Percentiles rank a stretch among this genome's conserved stretches.
Evolutionary conservation across 30 jellyfish, hydroid and myxozoan genomes (phyloP).

Genomic region (Thelohanellus kitauei): DNA sequence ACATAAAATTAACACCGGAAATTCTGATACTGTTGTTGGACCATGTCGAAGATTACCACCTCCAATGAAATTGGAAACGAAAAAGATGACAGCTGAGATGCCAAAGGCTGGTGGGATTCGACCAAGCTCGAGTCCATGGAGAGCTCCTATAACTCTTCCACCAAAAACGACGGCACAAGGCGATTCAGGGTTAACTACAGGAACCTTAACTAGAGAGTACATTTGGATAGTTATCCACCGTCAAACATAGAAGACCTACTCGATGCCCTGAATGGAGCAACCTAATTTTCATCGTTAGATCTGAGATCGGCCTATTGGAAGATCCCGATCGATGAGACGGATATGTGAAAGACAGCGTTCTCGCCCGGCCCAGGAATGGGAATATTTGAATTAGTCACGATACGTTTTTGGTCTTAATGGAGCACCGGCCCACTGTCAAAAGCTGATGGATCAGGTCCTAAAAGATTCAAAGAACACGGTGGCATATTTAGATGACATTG

Average conservation of each 20-base stretch:
- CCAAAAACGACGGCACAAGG: no score
- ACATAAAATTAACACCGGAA: no score
- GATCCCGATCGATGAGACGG: slow-evolving; percentile 5
- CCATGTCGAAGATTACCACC: no score
- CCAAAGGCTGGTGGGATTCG: no score
- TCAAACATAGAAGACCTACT: slow-evolving; percentile 14
- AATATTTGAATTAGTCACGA: no score
- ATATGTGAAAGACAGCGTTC: slow-evolving; percentile 12
- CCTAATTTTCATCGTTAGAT: slow-evolving; percentile 11
- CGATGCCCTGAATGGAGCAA: slow-evolving; percentile 11
- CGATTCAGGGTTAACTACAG: slow-evolving; percentile 14
- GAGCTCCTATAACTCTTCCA: no score
- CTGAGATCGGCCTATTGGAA: slow-evolving; percentile 19
- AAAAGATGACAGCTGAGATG: no score
- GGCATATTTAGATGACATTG: slow-evolving; percentile 11
- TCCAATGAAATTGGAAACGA: no score
- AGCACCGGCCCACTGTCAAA: slow-evolving; percentile 18
- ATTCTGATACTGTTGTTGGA: no score
- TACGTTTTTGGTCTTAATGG: background rate
- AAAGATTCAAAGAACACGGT: slow-evolving; percentile 10
- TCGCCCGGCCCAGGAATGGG: no score
- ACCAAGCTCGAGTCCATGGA: no score
- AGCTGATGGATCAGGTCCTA: slow-evolving; percentile 9
- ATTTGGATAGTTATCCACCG: slow-evolving; percentile 10
- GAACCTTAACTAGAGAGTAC: slow-evolving; percentile 5